phyloP scores from a whole-genome alignment of 2,888 invertebrate species.

The Pandemis corylana region DNA sequence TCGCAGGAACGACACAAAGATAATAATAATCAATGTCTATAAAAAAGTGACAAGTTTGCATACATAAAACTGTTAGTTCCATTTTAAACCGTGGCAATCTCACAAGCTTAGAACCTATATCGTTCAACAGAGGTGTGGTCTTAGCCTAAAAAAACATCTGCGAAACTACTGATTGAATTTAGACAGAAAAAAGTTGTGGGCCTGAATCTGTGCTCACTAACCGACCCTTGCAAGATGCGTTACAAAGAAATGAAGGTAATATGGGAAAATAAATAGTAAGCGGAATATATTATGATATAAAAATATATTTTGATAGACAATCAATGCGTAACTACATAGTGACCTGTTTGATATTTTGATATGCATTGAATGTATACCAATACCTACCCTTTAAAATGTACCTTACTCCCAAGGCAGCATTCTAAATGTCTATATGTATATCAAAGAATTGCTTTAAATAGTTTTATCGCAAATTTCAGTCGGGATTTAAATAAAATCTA shows the following conservation, averaged over 20 bases:
- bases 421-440: conserved; percentile 26
- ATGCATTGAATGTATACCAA: conserved; percentile 33
- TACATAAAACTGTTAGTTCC: too few relatives aligned
- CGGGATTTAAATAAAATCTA: neutral
- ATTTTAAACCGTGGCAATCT: too few relatives aligned
- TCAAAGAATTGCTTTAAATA: conserved; percentile 8
- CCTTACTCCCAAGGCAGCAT: neutral
- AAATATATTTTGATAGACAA: conserved; percentile 22
- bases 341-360: conserved; percentile 40
- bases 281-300: conserved; percentile 1
- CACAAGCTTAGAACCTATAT: too few relatives aligned
- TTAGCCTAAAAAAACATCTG: neutral
- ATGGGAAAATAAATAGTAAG: conserved; percentile 6
- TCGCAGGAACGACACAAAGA: too few relatives aligned
- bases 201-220: neutral
- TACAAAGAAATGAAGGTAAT: neutral
- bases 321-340: conserved; percentile 36
- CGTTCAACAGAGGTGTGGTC: neutral
- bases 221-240: too few relatives aligned
- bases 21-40: too few relatives aligned
- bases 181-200: neutral
- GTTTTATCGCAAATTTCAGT: conserved; percentile 1
- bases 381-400: conserved; percentile 5
- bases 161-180: neutral
- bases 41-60: too few relatives aligned